Conservation (phyloP, 2,113 vertebrate genomes). For the Malurus cyaneus region DNA sequence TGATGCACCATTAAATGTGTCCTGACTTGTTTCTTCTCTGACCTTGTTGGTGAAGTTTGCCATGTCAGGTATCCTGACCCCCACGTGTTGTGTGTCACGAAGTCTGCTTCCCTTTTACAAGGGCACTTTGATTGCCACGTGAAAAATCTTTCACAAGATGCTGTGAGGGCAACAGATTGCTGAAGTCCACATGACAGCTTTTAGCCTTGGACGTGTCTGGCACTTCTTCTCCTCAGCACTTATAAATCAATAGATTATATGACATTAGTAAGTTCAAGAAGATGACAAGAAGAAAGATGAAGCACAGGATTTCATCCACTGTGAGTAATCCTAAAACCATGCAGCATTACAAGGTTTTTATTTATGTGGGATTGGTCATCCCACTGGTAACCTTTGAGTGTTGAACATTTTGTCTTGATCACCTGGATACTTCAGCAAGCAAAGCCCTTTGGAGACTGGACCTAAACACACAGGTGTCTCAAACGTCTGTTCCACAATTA, state of each 20-base stretch:
- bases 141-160: background rate
- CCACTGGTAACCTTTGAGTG: slow-evolving; percentile 10
- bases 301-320: background rate
- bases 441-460: background rate
- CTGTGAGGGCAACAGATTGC: background rate
- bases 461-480: background rate
- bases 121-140: background rate
- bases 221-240: background rate
- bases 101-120: background rate
- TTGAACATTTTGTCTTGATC: background rate
- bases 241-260: slow-evolving; percentile 22
- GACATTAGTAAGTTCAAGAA: background rate
- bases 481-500: background rate
- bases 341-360: background rate
- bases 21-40: background rate
- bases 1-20: background rate
- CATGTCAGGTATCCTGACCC: background rate
- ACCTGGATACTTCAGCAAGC: background rate
- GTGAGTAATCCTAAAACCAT: background rate
- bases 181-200: background rate
- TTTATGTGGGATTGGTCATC: slow-evolving; percentile 4
- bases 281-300: slow-evolving; percentile 4
- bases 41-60: background rate
- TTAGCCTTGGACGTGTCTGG: background rate
- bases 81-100: background rate